Base-by-base conservation (phyloP, 2,797 vertebrate species). In the Gymnoscopelus microlampas region DNA sequence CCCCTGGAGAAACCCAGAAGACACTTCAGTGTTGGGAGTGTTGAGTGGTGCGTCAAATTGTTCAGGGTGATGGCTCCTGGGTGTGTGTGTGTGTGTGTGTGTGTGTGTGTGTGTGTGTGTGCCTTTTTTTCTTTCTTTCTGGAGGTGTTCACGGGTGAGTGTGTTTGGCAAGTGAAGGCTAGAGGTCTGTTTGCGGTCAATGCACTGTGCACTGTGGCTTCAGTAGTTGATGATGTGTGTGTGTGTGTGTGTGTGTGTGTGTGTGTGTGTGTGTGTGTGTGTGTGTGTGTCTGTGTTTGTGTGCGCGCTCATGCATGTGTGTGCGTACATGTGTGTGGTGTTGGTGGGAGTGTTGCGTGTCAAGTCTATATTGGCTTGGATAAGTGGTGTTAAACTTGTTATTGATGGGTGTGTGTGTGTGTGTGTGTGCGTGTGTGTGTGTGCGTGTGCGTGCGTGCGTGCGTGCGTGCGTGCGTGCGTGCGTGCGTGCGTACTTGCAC, bases 61-160 rank as follows among this genome's bases (percentile, higher is more conserved):
- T 68, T 64, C 54, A 53, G 3, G 3, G 35, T 53, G 62, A 39
- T 50, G 15, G 53, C 55, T 32, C 39, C 29, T 55, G 19, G 19
- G 19, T 60, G 47, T 53, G 61, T 53, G 62, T 62, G 60, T 62
- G 44, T 60, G 13, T 50, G 24, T 55, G 26, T 54, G 44, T 66
- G 59, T 35, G 66, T 19, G 50, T 63, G 60, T 69, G 68, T 72
- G 48, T 61, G 29, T 57, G 50, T 63, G 57, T 68, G 62, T 73
- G 53, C 71, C 14, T 60, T 9, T 47, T n/a, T 6, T 29, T 19
- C 19, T 7, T 44, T 10, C 39, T 44, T 44, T 44, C 39, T 44
- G 39, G 8, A 44, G 9, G 44, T n/a, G n/a, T 60, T 71, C 23
- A 66, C 67, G 44, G 39, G n/a, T 59, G 69, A 77, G 60, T 71